Conservation (phyloP, 2,113 vertebrate genomes). For the Larimichthys crocea region DNA sequence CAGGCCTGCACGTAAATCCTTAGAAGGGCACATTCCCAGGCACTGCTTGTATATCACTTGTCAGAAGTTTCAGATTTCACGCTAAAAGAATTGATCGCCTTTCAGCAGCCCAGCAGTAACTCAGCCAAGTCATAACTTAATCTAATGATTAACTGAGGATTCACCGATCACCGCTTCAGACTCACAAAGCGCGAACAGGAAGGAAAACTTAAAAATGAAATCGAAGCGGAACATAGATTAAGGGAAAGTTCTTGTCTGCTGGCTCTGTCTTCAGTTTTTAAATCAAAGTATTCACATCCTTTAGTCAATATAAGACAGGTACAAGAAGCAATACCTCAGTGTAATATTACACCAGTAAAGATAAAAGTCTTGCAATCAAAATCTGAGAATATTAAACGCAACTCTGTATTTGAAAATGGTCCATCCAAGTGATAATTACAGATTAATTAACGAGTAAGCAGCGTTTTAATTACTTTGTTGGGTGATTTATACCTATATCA, state of each 20-base stretch:
- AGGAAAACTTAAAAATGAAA: slow-evolving; percentile 47
- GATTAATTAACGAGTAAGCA: background rate
- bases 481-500: no score
- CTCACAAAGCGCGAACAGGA: slow-evolving; percentile 9
- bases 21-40: slow-evolving; percentile 17
- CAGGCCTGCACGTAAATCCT: slow-evolving; percentile 33
- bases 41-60: slow-evolving; percentile 31
- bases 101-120: slow-evolving; percentile 1
- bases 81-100: slow-evolving; percentile 33
- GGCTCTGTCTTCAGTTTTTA: slow-evolving; percentile 5
- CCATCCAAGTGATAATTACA: background rate
- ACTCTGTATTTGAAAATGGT: background rate
- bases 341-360: background rate
- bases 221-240: slow-evolving; percentile 10
- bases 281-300: background rate
- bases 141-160: slow-evolving; percentile 34
- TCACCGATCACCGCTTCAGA: slow-evolving; percentile 13
- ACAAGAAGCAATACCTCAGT: background rate
- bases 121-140: slow-evolving; percentile 32
- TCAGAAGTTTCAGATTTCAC: slow-evolving; percentile 50
- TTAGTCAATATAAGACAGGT: background rate
- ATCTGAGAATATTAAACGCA: background rate
- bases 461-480: background rate
- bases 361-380: background rate
- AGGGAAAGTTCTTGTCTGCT: slow-evolving; percentile 37